These are phyloP conservation scores for Hemaris fuciformis DNA, from an alignment of 2,888 invertebrate species.

Conservation along the genomic window DNA sequence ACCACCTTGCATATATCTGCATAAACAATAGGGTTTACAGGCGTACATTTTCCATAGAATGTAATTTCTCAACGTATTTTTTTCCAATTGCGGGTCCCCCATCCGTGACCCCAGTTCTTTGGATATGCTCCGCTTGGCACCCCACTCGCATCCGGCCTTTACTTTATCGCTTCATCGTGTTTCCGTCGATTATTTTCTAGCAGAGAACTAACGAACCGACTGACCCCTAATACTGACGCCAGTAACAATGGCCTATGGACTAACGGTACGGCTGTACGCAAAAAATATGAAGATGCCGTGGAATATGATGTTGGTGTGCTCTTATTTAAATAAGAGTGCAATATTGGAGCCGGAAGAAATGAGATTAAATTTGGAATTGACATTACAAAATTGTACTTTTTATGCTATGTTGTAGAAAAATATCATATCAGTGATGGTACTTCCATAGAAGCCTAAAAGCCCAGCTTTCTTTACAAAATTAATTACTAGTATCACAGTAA, in stretches of 20 bases:
- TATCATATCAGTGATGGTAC: too few relatives aligned
- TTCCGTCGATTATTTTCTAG: slow-evolving; percentile 70
- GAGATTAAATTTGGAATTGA: too few relatives aligned
- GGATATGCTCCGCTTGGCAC: slow-evolving; percentile 67
- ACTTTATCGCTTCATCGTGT: slow-evolving; percentile 45
- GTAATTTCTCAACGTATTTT: slow-evolving; percentile 11
- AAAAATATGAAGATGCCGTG: too few relatives aligned
- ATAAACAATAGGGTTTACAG: background rate
- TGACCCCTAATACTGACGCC: slow-evolving; percentile 53
- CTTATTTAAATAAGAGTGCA: background rate
- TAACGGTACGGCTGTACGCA: background rate
- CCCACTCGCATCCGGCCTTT: slow-evolving; percentile 52
- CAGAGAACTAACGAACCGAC: slow-evolving; percentile 55
- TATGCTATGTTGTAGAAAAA: too few relatives aligned
- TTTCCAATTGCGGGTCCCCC: background rate
- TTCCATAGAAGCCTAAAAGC: too few relatives aligned
- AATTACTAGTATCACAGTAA: too few relatives aligned
- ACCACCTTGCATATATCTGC: background rate
- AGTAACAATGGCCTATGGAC: background rate
- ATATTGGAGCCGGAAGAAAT: too few relatives aligned
- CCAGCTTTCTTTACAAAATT: too few relatives aligned
- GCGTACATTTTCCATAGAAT: background rate
- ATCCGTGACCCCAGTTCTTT: slow-evolving; percentile 26
- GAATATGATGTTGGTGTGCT: background rate
- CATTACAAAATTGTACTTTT: too few relatives aligned